A percentile compares a stretch with the other conserved stretches of the same genome.
phyloP scores from a whole-genome alignment of 1,140 invertebrate species.

The Nomia melanderi region DNA sequence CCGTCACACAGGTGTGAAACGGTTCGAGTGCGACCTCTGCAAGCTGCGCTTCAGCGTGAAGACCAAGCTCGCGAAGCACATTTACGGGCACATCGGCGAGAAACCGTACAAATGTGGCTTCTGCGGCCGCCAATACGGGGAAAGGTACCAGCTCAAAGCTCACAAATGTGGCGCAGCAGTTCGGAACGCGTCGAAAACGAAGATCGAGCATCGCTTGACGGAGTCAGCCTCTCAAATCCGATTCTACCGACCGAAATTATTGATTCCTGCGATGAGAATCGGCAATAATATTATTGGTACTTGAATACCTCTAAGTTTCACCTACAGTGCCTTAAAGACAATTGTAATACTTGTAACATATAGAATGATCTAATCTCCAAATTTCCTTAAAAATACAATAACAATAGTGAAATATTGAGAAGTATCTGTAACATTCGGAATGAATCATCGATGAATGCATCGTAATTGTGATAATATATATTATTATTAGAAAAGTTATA shows the following conservation, averaged over 20 bases:
- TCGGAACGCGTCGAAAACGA: neutral
- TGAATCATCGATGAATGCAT: too few species aligned
- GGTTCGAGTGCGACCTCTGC: slow-evolving; percentile 59
- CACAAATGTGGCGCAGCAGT: slow-evolving; percentile 24
- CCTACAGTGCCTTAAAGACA: neutral
- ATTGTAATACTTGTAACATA: too few species aligned
- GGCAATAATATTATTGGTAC: neutral
- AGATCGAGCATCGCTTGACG: neutral
- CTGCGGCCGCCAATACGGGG: slow-evolving; percentile 48
- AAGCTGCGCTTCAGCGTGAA: slow-evolving; percentile 58
- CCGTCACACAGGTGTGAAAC: slow-evolving; percentile 54
- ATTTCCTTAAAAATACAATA: too few species aligned
- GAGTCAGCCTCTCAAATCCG: slow-evolving; percentile 23
- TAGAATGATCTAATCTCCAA: too few species aligned
- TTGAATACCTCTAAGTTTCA: neutral
- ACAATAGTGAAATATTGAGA: too few species aligned
- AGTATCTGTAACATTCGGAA: too few species aligned
- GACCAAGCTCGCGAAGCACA: slow-evolving; percentile 57
- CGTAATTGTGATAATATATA: too few species aligned
- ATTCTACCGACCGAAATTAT: slow-evolving; percentile 16
- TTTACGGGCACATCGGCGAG: slow-evolving; percentile 49
- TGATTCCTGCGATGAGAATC: neutral
- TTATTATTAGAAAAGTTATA: too few species aligned
- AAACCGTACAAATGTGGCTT: slow-evolving; percentile 54
- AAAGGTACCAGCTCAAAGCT: slow-evolving; percentile 50